Conservation (phyloP, 2,797 vertebrate genomes). For the Australoheros facetus region DNA sequence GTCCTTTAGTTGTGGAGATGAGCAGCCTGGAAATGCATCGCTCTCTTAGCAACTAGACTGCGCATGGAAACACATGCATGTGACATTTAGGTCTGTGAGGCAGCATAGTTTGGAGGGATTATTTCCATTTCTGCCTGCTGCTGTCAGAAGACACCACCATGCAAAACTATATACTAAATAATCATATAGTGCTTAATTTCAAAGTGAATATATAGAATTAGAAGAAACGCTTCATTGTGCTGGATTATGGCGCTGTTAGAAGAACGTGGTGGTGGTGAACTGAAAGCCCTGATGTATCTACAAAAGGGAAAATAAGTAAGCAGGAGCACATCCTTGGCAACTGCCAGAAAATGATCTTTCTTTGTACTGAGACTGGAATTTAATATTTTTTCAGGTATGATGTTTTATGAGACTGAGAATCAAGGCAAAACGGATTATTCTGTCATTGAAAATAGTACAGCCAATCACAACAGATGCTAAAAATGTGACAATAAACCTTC, state of each 20-base stretch:
- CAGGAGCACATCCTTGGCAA: background rate
- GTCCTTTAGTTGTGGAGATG: background rate
- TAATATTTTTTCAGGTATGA: background rate
- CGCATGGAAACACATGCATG: background rate
- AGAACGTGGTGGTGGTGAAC: background rate
- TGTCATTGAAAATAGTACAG: background rate
- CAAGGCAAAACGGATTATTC: background rate
- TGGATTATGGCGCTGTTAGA: background rate
- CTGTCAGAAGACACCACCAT: background rate
- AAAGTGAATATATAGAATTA: background rate
- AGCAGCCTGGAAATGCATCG: background rate
- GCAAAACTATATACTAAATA: background rate
- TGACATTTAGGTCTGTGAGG: slow-evolving; percentile 3
- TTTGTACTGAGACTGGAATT: background rate
- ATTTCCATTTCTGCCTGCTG: background rate
- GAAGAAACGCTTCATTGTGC: background rate
- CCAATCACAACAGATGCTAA: background rate
- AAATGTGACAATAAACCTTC: background rate
- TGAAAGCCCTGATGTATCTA: background rate
- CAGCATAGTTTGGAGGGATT: background rate
- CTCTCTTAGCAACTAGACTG: background rate
- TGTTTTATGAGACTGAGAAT: background rate
- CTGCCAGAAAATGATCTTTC: background rate
- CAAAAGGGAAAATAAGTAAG: background rate
- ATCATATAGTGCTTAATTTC: background rate